Evolutionary conservation across 2,888 invertebrate genomes (phyloP), one percentile per base, ranked within the genome.

Genomic region (Neocrepidodera transversa): DNA sequence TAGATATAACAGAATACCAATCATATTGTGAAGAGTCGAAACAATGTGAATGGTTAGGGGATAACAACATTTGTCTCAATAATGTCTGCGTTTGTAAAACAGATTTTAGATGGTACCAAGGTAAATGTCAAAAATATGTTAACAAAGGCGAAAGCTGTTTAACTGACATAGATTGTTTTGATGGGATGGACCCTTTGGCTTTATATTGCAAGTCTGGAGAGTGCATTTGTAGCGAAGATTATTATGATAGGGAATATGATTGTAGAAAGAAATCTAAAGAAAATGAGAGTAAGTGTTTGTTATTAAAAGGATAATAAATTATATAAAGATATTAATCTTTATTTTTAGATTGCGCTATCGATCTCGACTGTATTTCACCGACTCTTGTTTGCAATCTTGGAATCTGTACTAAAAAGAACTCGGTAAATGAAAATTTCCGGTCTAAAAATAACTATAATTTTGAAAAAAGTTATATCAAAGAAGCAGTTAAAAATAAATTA

Each of bases 31-130:
- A 47, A 14, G 61, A 65, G 35, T n/a, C 43, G 8, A 18, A 47
- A 7, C 69, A 72, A 43, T 72, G 72, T 35, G 61, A 65, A 26
- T 72, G 68, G 64, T 36, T 72, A n/a, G 72, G 70, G 11, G 30
- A 51, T 0, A 65, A 70, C 51, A 59, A 65, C 1, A 45, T 40
- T 4, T 72, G 72, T 49, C 50, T 20, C n/a, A 60, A 66, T 23
- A 65, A 65, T 36, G 57, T 51, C 13, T 72, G 72, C 47, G 51
- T 57, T 16, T 72, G 72, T 49, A 16, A 61, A 18, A 48, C 58
- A 36, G 63, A 63, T 7, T 70, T 54, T 53, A 63, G 63, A 55
- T 72, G 72, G 72, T 71, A 64, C 36, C 60, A 64, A 40, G 72
- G 72, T 14, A 58, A 63, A 47, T 72, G 72, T 53, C 57, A 53